Percentiles rank a stretch among this genome's conserved stretches.
These are phyloP conservation scores for Dasyurus viverrinus DNA, from an alignment of 2,113 vertebrate species.

Conservation along the genomic window DNA sequence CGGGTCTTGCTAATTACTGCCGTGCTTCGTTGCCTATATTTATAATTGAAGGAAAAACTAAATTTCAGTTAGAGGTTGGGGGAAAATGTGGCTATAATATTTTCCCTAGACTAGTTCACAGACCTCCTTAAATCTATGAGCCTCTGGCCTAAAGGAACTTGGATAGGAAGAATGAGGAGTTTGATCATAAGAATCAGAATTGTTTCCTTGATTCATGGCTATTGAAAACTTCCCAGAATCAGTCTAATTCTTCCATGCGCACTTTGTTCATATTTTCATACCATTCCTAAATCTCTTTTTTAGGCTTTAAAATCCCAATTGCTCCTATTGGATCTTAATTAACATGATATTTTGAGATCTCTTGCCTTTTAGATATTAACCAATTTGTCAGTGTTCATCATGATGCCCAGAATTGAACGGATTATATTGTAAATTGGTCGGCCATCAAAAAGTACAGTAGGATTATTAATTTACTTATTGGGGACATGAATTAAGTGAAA, in stretches of 20 bases:
- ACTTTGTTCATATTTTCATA: background rate
- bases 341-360: background rate
- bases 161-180: background rate
- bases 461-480: background rate
- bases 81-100: slow-evolving; percentile 33
- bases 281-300: background rate
- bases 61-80: slow-evolving; percentile 42
- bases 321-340: background rate
- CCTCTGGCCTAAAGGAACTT: background rate
- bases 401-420: background rate
- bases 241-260: background rate
- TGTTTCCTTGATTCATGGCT: background rate
- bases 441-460: background rate
- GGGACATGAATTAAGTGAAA: background rate
- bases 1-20: slow-evolving; percentile 34
- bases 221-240: background rate
- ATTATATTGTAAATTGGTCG: background rate
- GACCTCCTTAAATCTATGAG: background rate
- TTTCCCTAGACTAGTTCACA: slow-evolving; percentile 14
- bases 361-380: background rate
- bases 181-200: background rate
- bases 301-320: background rate
- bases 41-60: background rate
- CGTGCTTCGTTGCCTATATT: background rate
- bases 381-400: background rate